Evolutionary conservation across 2,888 invertebrate species (phyloP).

Genomic region (Unio delphinus): DNA sequence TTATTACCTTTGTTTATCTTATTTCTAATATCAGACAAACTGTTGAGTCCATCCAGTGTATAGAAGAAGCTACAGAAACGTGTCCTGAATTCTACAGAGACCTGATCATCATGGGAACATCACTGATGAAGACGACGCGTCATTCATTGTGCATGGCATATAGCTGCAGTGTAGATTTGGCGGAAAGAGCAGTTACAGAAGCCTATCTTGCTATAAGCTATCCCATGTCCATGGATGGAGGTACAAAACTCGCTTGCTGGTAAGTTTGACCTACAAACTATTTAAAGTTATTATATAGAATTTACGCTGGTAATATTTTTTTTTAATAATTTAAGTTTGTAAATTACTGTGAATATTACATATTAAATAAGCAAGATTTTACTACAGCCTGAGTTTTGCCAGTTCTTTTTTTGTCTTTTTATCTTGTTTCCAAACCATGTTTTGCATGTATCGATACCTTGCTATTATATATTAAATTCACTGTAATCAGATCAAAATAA

Average conservation of each 20-base stretch:
- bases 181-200: conserved; percentile 23
- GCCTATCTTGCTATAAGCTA: conserved; percentile 3
- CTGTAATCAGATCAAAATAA: too few relatives aligned
- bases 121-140: conserved; percentile 11
- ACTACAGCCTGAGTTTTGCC: too few relatives aligned
- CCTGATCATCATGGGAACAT: conserved; percentile 17
- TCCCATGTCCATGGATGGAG: conserved; percentile 18
- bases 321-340: too few relatives aligned
- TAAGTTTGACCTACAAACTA: not conserved
- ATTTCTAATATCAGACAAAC: conserved; percentile 26
- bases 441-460: too few relatives aligned
- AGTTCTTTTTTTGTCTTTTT: too few relatives aligned
- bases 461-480: too few relatives aligned
- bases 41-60: conserved; percentile 11
- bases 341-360: too few relatives aligned
- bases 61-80: conserved; percentile 17
- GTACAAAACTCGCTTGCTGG: conserved; percentile 19
- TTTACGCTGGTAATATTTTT: too few relatives aligned
- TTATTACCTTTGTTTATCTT: not conserved
- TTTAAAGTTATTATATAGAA: too few relatives aligned
- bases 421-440: too few relatives aligned
- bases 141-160: conserved; percentile 12
- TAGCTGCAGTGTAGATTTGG: conserved; percentile 26
- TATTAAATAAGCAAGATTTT: too few relatives aligned
- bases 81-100: conserved; percentile 14